phyloP scores from a whole-genome alignment of 2,888 invertebrate species.

The Epistrophe grossulariae region DNA sequence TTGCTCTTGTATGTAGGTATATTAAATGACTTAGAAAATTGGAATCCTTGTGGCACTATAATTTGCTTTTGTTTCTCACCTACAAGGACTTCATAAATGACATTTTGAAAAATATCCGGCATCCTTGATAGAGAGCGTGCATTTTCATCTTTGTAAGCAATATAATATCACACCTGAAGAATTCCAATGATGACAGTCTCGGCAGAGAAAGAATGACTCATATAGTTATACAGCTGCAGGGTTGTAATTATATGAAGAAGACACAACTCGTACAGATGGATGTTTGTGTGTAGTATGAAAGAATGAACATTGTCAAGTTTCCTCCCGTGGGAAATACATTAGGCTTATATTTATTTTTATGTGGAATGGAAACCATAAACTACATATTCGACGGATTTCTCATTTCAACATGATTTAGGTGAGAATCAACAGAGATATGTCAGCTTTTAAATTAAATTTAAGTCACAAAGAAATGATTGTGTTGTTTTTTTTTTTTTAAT shows the following conservation, averaged over 20 bases:
- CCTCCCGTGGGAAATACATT: background rate
- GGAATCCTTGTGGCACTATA: background rate
- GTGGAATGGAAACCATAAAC: background rate
- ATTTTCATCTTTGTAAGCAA: background rate
- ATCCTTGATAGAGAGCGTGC: background rate
- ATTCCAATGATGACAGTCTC: constrained; percentile 11
- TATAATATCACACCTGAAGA: constrained; percentile 1
- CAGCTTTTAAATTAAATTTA: background rate
- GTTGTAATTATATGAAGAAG: constrained; percentile 1
- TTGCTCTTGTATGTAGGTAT: background rate
- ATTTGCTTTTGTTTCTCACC: constrained; percentile 1
- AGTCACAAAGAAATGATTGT: background rate
- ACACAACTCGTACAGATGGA: no score
- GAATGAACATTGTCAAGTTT: background rate
- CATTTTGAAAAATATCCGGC: constrained; percentile 28
- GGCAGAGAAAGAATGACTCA: background rate
- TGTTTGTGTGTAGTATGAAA: no score
- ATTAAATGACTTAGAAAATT: background rate
- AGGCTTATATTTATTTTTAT: background rate
- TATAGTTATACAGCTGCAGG: background rate
- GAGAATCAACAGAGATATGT: no score
- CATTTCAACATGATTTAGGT: no score
- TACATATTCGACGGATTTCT: background rate
- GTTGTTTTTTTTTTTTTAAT: no score
- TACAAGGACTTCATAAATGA: background rate